A percentile compares a stretch with the other conserved stretches of the same genome.
Evolutionary conservation across 2,888 invertebrate species (phyloP).

Genomic region (Eristalinus sepulchralis): DNA sequence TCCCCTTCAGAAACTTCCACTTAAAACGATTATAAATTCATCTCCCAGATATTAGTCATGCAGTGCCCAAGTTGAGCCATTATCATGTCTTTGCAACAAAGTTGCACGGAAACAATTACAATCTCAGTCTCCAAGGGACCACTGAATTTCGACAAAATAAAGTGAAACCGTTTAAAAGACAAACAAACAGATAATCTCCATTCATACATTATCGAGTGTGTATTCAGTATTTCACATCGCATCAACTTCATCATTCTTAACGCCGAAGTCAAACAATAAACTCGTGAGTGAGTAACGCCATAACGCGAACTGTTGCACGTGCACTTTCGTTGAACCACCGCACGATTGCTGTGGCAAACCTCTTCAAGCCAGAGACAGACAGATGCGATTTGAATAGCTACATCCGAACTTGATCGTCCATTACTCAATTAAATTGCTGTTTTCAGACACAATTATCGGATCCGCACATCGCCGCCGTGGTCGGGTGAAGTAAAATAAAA

Average conservation of each 20-base stretch:
- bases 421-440: conserved; percentile 39
- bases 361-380: conserved; percentile 8
- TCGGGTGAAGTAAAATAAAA: conserved; percentile 27
- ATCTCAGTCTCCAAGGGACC: background rate
- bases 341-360: background rate
- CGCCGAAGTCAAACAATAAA: background rate
- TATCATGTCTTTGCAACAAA: background rate
- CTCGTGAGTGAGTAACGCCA: background rate
- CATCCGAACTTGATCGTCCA: conserved; percentile 1
- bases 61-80: background rate
- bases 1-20: no score
- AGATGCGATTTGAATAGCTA: conserved; percentile 6
- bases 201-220: background rate
- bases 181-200: background rate
- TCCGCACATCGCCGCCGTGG: conserved; percentile 16
- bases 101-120: background rate
- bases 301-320: conserved; percentile 3
- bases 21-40: background rate
- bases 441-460: conserved; percentile 41
- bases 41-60: background rate
- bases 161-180: background rate
- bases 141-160: background rate
- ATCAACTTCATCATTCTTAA: background rate
- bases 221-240: background rate
- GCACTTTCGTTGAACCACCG: conserved; percentile 21